Evolutionary conservation across 2,797 vertebrate species (phyloP).

Genomic region (Chelon auratus): DNA sequence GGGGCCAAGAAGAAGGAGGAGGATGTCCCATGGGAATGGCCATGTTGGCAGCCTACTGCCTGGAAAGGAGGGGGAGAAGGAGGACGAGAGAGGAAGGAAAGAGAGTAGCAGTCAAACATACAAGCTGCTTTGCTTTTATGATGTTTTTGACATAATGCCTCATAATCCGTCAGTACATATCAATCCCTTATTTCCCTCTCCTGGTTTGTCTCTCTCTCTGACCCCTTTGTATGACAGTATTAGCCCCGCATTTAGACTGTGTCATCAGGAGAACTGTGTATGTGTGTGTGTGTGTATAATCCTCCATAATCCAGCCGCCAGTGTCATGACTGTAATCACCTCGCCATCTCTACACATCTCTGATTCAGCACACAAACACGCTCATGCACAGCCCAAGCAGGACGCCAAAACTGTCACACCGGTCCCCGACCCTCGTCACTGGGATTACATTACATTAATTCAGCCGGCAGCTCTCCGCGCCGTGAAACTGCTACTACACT

Average conservation of each 20-base stretch:
- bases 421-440: conserved; percentile 29
- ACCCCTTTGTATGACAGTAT: conserved; percentile 61
- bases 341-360: conserved; percentile 64
- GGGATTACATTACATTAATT: conserved; percentile 55
- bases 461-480: conserved; percentile 16
- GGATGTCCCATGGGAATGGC: conserved; percentile 72
- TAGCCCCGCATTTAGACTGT: conserved; percentile 61
- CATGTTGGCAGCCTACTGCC: conserved; percentile 85
- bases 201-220: conserved; percentile 43
- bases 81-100: conserved; percentile 35
- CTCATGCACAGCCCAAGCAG: conserved; percentile 12
- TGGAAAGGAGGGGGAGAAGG: conserved; percentile 49
- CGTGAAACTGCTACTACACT: background rate
- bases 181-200: conserved; percentile 41
- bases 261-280: conserved; percentile 49
- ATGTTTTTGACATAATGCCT: conserved; percentile 70
- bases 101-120: conserved; percentile 53
- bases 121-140: conserved; percentile 60
- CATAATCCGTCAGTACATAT: conserved; percentile 59
- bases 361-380: conserved; percentile 30
- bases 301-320: conserved; percentile 72
- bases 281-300: conserved; percentile 69
- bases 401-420: conserved; percentile 45
- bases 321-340: conserved; percentile 78
- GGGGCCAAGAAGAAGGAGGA: conserved; percentile 74